phyloP scores from a whole-genome alignment of 2,113 vertebrate species.

The Dermatemys mawii region DNA sequence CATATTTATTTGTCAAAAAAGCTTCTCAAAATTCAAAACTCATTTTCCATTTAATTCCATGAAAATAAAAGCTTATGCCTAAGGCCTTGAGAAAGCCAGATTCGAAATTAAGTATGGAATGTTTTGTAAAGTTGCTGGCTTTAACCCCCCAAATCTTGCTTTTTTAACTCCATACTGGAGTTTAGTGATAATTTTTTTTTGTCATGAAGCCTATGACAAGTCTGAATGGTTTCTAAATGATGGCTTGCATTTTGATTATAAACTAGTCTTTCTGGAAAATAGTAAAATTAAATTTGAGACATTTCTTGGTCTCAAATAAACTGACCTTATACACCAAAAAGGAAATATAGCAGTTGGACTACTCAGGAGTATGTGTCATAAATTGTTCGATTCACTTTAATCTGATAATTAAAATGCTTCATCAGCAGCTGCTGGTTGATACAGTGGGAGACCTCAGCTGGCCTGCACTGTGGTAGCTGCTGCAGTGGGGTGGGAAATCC shows the following conservation, averaged over 20 bases:
- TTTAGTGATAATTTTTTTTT: not conserved
- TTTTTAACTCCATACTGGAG: not conserved
- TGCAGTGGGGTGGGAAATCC: not conserved
- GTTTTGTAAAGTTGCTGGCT: not conserved
- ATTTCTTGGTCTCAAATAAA: not conserved
- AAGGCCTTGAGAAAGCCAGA: not conserved
- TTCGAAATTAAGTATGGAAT: not conserved
- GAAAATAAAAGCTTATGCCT: not conserved
- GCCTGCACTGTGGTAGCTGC: not conserved
- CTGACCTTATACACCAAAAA: not conserved
- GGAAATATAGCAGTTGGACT: accelerated
- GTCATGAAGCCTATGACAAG: not conserved
- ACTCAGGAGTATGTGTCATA: not conserved
- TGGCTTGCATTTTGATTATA: not conserved
- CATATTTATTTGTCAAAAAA: not conserved
- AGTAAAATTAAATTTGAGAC: not conserved
- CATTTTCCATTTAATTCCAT: not conserved
- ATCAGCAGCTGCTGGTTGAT: not conserved
- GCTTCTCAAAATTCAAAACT: not conserved
- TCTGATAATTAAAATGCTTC: not conserved
- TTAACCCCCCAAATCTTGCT: not conserved
- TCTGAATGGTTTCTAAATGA: not conserved
- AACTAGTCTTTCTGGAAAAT: not conserved
- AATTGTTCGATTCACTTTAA: not conserved
- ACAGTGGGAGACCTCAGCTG: not conserved